A percentile compares a stretch with the other conserved stretches of the same genome.
phyloP scores from a whole-genome alignment of 1,140 invertebrate genomes.

The Aethina tumida region DNA sequence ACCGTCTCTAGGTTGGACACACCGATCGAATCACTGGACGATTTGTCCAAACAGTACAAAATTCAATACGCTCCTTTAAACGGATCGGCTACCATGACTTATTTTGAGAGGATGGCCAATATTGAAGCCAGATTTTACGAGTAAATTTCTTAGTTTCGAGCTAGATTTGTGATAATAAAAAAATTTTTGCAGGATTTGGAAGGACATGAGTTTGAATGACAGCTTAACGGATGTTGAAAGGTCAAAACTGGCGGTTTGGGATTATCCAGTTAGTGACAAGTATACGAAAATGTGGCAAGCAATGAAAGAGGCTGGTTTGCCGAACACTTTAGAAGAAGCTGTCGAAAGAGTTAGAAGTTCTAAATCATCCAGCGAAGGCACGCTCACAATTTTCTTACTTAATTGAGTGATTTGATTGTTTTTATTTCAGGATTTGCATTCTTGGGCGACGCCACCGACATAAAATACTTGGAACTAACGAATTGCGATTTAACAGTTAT shows the following conservation, averaged over 20 bases:
- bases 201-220: slow-evolving; percentile 93
- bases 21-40: slow-evolving; percentile 85
- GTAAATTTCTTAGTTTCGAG: slow-evolving; percentile 43
- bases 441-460: slow-evolving; percentile 87
- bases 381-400: slow-evolving; percentile 24
- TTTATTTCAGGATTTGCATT: slow-evolving; percentile 62
- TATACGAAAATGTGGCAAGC: slow-evolving; percentile 98
- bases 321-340: slow-evolving; percentile 65
- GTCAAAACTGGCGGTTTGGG: slow-evolving; percentile 93
- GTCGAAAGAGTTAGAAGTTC: slow-evolving; percentile 65
- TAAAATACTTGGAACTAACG: slow-evolving; percentile 74
- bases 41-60: slow-evolving; percentile 90
- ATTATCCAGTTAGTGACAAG: slow-evolving; percentile 96
- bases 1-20: slow-evolving; percentile 88
- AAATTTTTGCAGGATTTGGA: slow-evolving; percentile 75
- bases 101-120: slow-evolving; percentile 92
- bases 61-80: slow-evolving; percentile 86
- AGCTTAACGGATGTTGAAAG: slow-evolving; percentile 78
- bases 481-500: slow-evolving; percentile 85
- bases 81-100: slow-evolving; percentile 78
- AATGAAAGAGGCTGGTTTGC: slow-evolving; percentile 84
- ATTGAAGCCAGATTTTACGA: slow-evolving; percentile 94
- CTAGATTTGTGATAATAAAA: too few relatives aligned
- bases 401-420: neutral
- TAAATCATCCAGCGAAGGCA: slow-evolving; percentile 59